Base-by-base conservation (phyloP, 2,113 vertebrate species). In the Thalassoma bifasciatum region DNA sequence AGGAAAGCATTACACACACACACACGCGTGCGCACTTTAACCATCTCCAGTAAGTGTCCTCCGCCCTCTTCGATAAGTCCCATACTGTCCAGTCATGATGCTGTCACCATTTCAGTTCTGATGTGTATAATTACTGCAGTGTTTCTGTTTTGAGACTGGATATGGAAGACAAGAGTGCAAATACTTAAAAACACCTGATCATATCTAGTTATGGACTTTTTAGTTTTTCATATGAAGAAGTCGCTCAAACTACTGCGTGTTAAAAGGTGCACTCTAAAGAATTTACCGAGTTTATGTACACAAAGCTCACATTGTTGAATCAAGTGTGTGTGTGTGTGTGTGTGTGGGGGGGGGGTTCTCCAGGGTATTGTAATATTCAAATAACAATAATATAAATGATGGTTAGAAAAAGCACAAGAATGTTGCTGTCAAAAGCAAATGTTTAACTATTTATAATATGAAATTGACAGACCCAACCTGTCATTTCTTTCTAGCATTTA, bases 271-370 rank as follows among this genome's bases (percentile, higher is more conserved):
- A n/a, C n/a, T n/a, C n/a, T n/a, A n/a, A n/a, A n/a, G n/a, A n/a
- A n/a, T n/a, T n/a, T n/a, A n/a, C n/a, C n/a, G n/a, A n/a, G 38
- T 73, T 47, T 64, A 52, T 64, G 16, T 50, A 52, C 67, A 57
- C 58, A 26, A 50, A 10, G 8, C 13, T n/a, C 1, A 36, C 2
- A 22, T 10, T 34, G 34, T 26, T 19, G 10, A 22, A 26, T 44
- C 3, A 10, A 14, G 8, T 65, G 68, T 66, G 30, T 30, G 30
- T 49, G 76, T 30, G n/a, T n/a, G n/a, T n/a, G n/a, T n/a, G n/a
- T n/a, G n/a, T n/a, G n/a, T n/a, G n/a, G n/a, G n/a, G n/a, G n/a
- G n/a, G n/a, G n/a, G n/a, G n/a, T 49, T 61, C 19, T 23, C 12
- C 64, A 56, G 44, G 13, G 19, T 37, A 40, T 42, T 47, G 42